These are phyloP conservation scores for Pseudomyrmex dendroicus DNA, from an alignment of 1,140 invertebrate species.

Conservation along the genomic window DNA sequence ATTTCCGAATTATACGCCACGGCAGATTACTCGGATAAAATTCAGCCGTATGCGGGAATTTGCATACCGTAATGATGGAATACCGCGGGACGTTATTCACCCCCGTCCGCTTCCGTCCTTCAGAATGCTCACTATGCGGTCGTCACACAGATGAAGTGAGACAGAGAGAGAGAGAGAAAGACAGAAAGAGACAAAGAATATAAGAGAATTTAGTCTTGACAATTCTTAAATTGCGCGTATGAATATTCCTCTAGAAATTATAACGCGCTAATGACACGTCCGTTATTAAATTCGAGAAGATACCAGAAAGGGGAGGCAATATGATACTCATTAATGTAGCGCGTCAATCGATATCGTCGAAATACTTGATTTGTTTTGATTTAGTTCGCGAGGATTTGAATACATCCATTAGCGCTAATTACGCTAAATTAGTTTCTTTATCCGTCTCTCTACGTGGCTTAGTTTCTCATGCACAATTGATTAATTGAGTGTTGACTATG, in stretches of 20 bases:
- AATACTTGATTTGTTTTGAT: conserved; percentile 45
- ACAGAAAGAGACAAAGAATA: neutral
- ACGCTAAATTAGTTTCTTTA: conserved; percentile 31
- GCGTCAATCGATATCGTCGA: conserved; percentile 29
- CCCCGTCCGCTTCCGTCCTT: conserved; percentile 49
- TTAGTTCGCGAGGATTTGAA: conserved; percentile 35
- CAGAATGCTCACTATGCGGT: conserved; percentile 57
- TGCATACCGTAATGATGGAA: conserved; percentile 76
- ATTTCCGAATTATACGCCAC: conserved; percentile 78
- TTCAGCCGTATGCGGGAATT: conserved; percentile 76
- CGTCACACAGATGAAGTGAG: conserved; percentile 24
- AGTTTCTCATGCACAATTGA: conserved; percentile 1
- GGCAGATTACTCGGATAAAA: conserved; percentile 82
- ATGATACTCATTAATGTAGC: conserved; percentile 27
- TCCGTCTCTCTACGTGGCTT: neutral
- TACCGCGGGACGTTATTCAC: conserved; percentile 62
- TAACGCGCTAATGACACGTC: conserved; percentile 9
- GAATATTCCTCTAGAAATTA: conserved; percentile 27
- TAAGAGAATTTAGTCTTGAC: conserved; percentile 10
- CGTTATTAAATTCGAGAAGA: conserved; percentile 2
- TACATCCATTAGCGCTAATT: conserved; percentile 46
- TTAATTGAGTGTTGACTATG: neutral
- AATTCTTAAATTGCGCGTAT: conserved; percentile 35
- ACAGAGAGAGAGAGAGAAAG: neutral
- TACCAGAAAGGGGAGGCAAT: neutral